Evolutionary conservation across 2,797 vertebrate genomes (phyloP), one percentile per base, ranked within the genome.

Genomic region (Cuniculus paca): DNA sequence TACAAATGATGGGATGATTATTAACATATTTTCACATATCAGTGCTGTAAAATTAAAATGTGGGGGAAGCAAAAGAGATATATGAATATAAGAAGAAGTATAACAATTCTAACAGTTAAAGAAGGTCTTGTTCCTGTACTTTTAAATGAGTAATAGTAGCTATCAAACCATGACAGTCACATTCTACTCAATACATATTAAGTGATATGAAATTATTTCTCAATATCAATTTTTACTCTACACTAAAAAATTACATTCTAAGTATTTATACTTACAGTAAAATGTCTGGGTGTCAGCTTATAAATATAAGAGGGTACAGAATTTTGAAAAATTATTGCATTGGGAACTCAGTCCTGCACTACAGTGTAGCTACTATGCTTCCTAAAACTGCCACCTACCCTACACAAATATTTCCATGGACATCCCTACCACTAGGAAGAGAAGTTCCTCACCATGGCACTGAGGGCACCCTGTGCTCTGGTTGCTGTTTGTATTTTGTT

Each of bases 41-140:
- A 94, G 68, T 74, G 31, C 22, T 48, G 28, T n/a, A 79, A 90
- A 88, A 91, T 91, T 63, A 90, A 92, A 70, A 50, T 28, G 13
- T 54, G 31, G 8, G 45, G 39, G 6, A 78, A 68, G 48, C 8
- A 4, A 39, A 26, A 54, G 50, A 74, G 60, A 70, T 7, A 90
- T 2, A 31, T 3, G 50, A 72, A 6, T 60, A 90, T 65, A 74
- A 88, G 22, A 90, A 83, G 60, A 36, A 93, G 54, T 20, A 61
- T 9, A 61, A 54, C 45, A 68, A 52, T 61, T 58, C 78, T 31
- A 45, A 63, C 4, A 42, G 10, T 45, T 52, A 56, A n/a, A 86
- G 34, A 36, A 48, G 34, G 52, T 45, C 20, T 17, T 39, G 11
- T 48, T 56, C 12, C 2, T 2, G 6, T 28, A 42, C 28, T 24